Evolutionary conservation across 2,113 vertebrate genomes (phyloP), one percentile per base, ranked within the genome.

Genomic region (Chamaetylas fuelleborni): DNA sequence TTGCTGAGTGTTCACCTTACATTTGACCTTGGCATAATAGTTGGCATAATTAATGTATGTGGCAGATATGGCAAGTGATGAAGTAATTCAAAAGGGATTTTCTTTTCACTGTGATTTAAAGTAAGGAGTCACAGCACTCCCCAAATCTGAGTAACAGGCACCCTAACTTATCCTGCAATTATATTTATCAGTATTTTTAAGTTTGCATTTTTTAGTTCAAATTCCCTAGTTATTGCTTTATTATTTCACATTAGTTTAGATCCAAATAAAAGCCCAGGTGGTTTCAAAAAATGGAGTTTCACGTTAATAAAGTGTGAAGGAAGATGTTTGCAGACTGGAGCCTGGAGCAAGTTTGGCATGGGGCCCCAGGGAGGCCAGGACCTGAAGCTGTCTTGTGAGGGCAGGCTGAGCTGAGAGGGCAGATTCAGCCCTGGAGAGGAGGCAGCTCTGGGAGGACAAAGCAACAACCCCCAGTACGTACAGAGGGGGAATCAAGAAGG

Each of bases 21-120:
- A 57, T 94, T 94, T 80, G 61, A 93, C 61, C 50, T 91, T 86
- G 81, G 25, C 36, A 53, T 85, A 57, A 40, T 33, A 76, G 22
- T 29, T 85, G 43, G 69, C 72, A 57, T 85, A 90, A 92, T 91
- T 79, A 51, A 64, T 48, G 19, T 67, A 34, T 42, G 12, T 85
- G 43, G 22, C 12, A 84, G 36, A 48, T 84, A 56, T 2, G 5
- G 24, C 67, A 79, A 58, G 36, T 11, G 48, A 48, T 56, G 26
- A 85, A 70, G 33, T 45, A 22, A 64, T 74, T 84, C 16, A 56
- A 43, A 89, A 79, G 26, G 38, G 20, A 5, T 36, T 92, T 88
- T 78, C n/a, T 77, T 58, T 85, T 67, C 8, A 2, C 36, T 53
- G 20, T 91, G n/a, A 56, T 76, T 93, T 73, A 64, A 81, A 91